phyloP scores from a whole-genome alignment of 2,888 invertebrate species.

The Andrena chrysosceles region DNA sequence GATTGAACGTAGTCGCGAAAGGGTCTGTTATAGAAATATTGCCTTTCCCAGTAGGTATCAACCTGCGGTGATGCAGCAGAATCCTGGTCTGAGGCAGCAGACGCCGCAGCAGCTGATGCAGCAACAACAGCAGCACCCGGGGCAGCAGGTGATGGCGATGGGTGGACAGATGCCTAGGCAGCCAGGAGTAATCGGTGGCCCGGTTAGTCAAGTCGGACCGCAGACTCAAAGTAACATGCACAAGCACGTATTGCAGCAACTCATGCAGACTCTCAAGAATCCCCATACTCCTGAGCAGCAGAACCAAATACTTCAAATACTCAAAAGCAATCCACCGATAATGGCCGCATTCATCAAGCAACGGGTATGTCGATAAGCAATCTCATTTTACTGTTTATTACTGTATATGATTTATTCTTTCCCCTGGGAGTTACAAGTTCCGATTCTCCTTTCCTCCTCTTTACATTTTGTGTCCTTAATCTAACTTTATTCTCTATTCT shows the following conservation, averaged over 20 bases:
- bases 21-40: neutral
- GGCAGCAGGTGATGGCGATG: slow-evolving; percentile 80
- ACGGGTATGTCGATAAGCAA: slow-evolving; percentile 82
- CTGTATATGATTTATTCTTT: neutral
- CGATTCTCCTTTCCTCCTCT: too few relatives aligned
- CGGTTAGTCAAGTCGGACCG: slow-evolving; percentile 85
- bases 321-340: slow-evolving; percentile 96
- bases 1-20: neutral
- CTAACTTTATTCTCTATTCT: too few relatives aligned
- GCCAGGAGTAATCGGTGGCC: slow-evolving; percentile 81
- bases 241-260: slow-evolving; percentile 90
- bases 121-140: slow-evolving; percentile 85
- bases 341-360: slow-evolving; percentile 98
- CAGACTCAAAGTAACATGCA: slow-evolving; percentile 85
- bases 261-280: slow-evolving; percentile 95
- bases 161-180: slow-evolving; percentile 82
- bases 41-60: slow-evolving; percentile 78
- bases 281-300: slow-evolving; percentile 97
- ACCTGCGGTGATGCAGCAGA: slow-evolving; percentile 84
- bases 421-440: too few relatives aligned
- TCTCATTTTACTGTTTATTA: neutral
- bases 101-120: slow-evolving; percentile 86
- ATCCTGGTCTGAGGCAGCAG: slow-evolving; percentile 82
- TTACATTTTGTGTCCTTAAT: too few relatives aligned
- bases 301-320: slow-evolving; percentile 94